Percentiles rank a stretch among this genome's conserved stretches.
phyloP scores from a whole-genome alignment of 1,140 invertebrate species.

The Neodiprion pinetum region DNA sequence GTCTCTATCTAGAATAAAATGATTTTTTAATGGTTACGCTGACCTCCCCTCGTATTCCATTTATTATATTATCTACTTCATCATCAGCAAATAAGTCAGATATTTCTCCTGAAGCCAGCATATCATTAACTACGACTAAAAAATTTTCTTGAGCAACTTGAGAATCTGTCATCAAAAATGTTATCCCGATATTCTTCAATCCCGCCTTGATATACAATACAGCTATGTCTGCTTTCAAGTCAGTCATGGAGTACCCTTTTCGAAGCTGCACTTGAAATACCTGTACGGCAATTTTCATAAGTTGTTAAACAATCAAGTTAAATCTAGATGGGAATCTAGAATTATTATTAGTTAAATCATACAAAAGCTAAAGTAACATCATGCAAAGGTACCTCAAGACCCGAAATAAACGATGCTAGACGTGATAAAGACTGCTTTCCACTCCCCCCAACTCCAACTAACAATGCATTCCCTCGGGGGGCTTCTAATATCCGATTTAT shows the following conservation, averaged over 20 bases:
- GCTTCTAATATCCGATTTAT: conserved; percentile 94
- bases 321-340: neutral
- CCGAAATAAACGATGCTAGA: conserved; percentile 87
- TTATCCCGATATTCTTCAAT: conserved; percentile 84
- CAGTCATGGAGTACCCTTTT: conserved; percentile 86
- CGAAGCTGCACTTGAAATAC: conserved; percentile 82
- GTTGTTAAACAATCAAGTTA: conserved; percentile 7
- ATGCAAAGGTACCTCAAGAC: conserved; percentile 72
- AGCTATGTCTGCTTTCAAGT: conserved; percentile 85
- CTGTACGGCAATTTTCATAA: conserved; percentile 27
- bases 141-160: conserved; percentile 92
- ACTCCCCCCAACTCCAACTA: conserved; percentile 93
- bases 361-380: neutral
- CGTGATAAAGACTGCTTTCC: conserved; percentile 92
- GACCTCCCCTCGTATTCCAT: conserved; percentile 83
- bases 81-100: conserved; percentile 91
- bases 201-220: conserved; percentile 87
- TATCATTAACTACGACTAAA: conserved; percentile 91
- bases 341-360: neutral
- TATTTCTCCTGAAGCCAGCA: conserved; percentile 93
- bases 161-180: conserved; percentile 94
- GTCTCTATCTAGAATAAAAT: conserved; percentile 36
- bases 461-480: conserved; percentile 88
- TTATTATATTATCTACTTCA: conserved; percentile 88
- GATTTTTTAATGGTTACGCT: conserved; percentile 21